Conservation (phyloP, 2,888 invertebrate genomes). For the Biston stratarius region DNA sequence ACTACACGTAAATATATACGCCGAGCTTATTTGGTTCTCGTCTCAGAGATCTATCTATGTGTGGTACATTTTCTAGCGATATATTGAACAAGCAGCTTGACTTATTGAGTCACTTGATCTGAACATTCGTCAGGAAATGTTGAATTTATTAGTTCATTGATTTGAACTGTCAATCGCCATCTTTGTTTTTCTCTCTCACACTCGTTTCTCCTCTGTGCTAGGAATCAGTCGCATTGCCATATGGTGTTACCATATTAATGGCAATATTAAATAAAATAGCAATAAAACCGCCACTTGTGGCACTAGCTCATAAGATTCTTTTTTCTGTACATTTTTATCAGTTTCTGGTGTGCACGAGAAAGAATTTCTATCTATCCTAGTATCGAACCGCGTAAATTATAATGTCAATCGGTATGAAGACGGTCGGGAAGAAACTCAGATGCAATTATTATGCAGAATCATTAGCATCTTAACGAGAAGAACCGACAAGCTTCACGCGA, state of each 20-base stretch:
- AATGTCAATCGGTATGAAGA: conserved; percentile 49
- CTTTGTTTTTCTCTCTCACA: too few species aligned
- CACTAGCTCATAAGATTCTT: too few species aligned
- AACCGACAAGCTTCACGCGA: conserved; percentile 52
- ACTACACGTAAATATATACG: conserved; percentile 44
- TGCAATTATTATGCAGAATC: conserved; percentile 81
- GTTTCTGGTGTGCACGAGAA: too few species aligned
- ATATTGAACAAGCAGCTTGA: not conserved
- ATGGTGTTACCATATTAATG: too few species aligned
- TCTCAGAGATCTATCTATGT: not conserved
- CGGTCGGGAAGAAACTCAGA: conserved; percentile 45
- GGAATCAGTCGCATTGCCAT: too few species aligned
- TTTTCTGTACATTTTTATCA: too few species aligned
- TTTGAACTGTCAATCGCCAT: too few species aligned
- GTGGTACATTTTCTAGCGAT: not conserved
- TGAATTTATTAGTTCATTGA: too few species aligned
- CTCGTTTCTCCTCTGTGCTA: too few species aligned
- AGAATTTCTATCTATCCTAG: conserved; percentile 6
- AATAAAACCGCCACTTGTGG: too few species aligned
- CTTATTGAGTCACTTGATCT: not conserved
- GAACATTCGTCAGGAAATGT: too few species aligned
- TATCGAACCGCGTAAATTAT: conserved; percentile 39
- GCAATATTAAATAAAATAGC: too few species aligned
- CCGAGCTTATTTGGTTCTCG: conserved; percentile 55
- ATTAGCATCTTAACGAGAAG: conserved; percentile 74